Conservation (phyloP, 2,888 invertebrate genomes). For the Phengaris alcon region DNA sequence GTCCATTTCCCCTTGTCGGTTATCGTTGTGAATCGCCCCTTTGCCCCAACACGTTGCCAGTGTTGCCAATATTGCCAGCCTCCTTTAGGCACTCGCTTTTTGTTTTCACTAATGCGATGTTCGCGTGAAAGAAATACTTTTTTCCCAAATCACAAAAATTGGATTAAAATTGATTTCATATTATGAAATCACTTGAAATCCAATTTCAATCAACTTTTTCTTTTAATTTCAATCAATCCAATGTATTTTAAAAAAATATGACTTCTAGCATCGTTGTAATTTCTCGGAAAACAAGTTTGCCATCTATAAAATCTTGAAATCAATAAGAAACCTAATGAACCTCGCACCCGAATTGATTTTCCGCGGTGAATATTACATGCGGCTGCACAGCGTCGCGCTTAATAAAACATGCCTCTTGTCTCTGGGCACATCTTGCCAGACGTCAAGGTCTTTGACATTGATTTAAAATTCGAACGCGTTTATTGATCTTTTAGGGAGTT, state of each 20-base stretch:
- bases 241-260: no score
- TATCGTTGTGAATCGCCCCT: background rate
- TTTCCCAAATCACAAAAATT: background rate
- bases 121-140: background rate
- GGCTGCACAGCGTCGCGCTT: background rate
- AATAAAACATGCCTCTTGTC: conserved; percentile 16
- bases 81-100: background rate
- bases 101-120: background rate
- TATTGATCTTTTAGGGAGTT: background rate
- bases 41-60: background rate
- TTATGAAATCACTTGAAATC: background rate
- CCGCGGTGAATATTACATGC: background rate
- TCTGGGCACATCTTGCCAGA: conserved; percentile 15
- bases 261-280: no score
- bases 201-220: no score
- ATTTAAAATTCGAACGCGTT: background rate
- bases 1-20: background rate
- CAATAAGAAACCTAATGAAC: conserved; percentile 1
- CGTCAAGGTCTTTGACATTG: background rate
- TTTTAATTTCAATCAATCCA: no score
- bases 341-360: background rate
- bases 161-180: background rate
- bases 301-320: background rate
- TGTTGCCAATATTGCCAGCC: background rate
- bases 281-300: no score